Base-by-base conservation (phyloP, 2,113 vertebrate species). In the Chlamydotis undulata region DNA sequence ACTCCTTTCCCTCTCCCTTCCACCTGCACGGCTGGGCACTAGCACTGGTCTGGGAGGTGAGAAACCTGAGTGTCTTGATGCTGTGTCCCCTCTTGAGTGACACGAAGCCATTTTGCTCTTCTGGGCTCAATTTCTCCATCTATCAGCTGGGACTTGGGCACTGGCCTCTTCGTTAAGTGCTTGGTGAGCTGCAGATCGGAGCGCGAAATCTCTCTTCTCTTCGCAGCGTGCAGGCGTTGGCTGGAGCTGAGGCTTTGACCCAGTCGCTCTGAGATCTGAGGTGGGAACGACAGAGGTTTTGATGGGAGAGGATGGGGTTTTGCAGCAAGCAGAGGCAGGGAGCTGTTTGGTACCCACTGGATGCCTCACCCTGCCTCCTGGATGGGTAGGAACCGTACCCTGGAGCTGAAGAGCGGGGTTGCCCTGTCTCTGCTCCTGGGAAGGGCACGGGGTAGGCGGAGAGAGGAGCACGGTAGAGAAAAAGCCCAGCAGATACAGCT, bases 181-280 rank as follows among this genome's bases (percentile, higher is more conserved):
- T 50, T 39, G 55, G 37, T 10, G 6, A 6, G 6, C 50, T 60
- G 29, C 39, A 49, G 67, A 3, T 26, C 4, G 1, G 33, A 35
- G 12, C 4, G 28, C 12, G 23, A 19, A 35, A 15, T 7, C 9
- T 23, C 45, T 39, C 33, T 52, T 59, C 39, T 39, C 45, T n/a
- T 39, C 45, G 52, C 57, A 33, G 35, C 15, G 1, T 41, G 35
- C 59, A 26, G 9, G 18, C 12, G 16, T 26, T 43, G 75, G 19
- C 73, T 56, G 64, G 37, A 73, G 53, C 52, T 50, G 52, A 61
- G 60, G 37, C 29, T 60, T 8, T 41, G 60, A 19, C 7, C 9
- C 33, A 5, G 4, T 45, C 0, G 0, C 70, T 45, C 6, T 56
- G 31, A 9, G 55, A 10, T 9, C 43, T 26, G 67, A 29, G 47